Percentiles rank a stretch among this genome's conserved stretches.
Conservation (phyloP, 2,113 vertebrate species). For the Brienomyrus brachyistius region DNA sequence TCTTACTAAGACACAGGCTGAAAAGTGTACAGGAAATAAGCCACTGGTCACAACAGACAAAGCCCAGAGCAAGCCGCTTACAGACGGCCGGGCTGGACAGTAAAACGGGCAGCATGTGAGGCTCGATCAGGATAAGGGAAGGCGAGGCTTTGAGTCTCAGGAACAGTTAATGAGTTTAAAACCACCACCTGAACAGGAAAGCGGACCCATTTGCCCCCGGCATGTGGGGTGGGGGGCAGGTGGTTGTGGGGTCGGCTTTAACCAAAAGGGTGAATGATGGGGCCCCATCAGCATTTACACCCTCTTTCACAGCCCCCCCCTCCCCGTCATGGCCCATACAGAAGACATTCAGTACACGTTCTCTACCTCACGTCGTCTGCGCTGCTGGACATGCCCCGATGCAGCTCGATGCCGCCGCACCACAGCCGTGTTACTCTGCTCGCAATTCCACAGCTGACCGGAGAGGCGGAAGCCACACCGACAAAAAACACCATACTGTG, state of each 20-base stretch:
- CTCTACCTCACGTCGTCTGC: background rate
- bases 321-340: background rate
- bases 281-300: background rate
- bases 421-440: background rate
- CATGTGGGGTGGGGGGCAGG: background rate
- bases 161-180: background rate
- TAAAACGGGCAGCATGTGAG: background rate
- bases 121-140: background rate
- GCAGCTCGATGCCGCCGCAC: background rate
- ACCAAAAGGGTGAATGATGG: background rate
- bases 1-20: background rate
- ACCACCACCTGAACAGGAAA: slow-evolving; percentile 5
- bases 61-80: background rate
- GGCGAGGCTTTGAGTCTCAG: background rate
- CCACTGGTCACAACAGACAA: background rate
- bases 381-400: background rate
- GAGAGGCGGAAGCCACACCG: background rate
- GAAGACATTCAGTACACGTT: background rate
- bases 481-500: background rate
- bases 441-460: background rate
- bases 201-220: background rate
- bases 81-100: background rate
- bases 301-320: background rate
- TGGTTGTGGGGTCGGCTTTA: background rate
- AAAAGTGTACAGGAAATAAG: background rate